Base-by-base conservation (phyloP, 2,888 invertebrate species). In the Sarcophaga rosellei region DNA sequence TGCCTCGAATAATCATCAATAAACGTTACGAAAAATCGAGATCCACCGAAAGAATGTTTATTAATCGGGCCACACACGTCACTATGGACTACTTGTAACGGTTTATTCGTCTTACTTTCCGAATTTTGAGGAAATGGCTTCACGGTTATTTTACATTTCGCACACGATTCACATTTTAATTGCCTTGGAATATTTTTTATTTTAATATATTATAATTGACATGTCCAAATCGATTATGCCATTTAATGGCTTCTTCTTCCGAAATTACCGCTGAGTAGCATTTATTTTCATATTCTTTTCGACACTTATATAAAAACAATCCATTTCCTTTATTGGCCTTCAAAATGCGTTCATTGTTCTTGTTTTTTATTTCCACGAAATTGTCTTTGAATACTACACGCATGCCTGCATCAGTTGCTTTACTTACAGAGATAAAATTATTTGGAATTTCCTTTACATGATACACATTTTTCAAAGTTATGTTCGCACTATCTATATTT, bases 211-310 rank as follows among this genome's bases (percentile, higher is more conserved):
- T 57, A 72, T 65, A 65, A 72, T 84, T 86, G 25, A 86, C 53
- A 35, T 85, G 85, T 11, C 86, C 86, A 68, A 47, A 85, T 8
- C 79, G 20, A 25, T 59, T 21, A 20, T 85, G 78, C 82, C 35
- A 35, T 6, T 35, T 35, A 35, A 35, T 35, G 0, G 35, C 35
- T 35, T 35, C 35, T 35, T 35, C 85, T 57, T 66, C 57, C 65
- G 57, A 23, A 47, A n/a, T 44, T 17, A 25, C 11, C 20, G 2
- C 69, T 45, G 15, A 69, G 45, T 8, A 15, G 12, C 21, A 69
- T 45, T 35, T 59, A 11, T 10, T 15, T 6, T 17, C 59, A 25
- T 5, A 74, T 68, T 35, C 35, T 35, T 35, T n/a, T 35, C 35
- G 35, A 35, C 8, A 35, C 35, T 35, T 8, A 35, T 35, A 35